Evolutionary conservation across 2,113 vertebrate genomes (phyloP).

Genomic region (Apaloderma vittatum): DNA sequence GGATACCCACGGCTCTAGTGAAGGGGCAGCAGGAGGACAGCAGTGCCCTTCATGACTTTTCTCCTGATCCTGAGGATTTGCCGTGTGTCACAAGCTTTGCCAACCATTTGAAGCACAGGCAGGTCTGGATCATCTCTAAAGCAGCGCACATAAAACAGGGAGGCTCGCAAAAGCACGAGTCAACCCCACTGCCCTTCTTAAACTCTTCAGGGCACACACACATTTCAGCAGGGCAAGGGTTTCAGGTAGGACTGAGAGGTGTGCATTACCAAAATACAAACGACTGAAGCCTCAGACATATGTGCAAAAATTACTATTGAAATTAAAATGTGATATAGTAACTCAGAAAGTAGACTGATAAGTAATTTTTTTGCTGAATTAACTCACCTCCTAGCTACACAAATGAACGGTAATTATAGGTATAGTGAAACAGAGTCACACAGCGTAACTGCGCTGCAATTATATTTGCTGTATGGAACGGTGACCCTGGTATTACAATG

Average conservation of each 20-base stretch:
- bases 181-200: neutral
- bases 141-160: neutral
- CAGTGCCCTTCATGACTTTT: neutral
- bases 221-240: neutral
- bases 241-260: neutral
- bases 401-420: conserved; percentile 50
- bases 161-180: neutral
- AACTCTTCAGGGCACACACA: neutral
- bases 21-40: neutral
- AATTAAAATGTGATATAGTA: neutral
- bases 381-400: neutral
- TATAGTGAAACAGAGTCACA: conserved; percentile 23
- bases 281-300: neutral
- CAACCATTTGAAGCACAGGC: neutral
- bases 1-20: neutral
- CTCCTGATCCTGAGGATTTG: neutral
- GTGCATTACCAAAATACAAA: neutral
- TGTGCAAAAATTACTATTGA: neutral
- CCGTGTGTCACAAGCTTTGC: accelerated
- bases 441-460: conserved; percentile 21
- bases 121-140: neutral
- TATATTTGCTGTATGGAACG: conserved; percentile 32
- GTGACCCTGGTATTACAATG: conserved; percentile 11
- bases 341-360: conserved; percentile 8
- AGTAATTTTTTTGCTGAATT: conserved; percentile 2